Percentiles rank a stretch among this genome's conserved stretches.
These are phyloP conservation scores for Lophura nycthemera DNA, from an alignment of 2,113 vertebrate species.

Conservation along the genomic window DNA sequence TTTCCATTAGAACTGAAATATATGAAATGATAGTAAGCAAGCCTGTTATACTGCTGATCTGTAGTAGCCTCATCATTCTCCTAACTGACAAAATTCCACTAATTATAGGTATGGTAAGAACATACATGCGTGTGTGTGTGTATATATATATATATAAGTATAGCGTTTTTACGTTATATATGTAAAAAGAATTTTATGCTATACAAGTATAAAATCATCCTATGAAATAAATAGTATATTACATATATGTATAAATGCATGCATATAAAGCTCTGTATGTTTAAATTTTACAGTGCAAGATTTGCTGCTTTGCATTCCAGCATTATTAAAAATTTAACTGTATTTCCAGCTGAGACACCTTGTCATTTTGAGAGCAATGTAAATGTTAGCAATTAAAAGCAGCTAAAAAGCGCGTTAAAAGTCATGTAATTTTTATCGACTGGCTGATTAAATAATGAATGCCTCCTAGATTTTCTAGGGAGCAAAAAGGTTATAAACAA, in stretches of 20 bases:
- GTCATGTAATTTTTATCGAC: slow-evolving; percentile 82
- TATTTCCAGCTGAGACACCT: slow-evolving; percentile 59
- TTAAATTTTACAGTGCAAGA: not conserved
- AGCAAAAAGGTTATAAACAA: not conserved
- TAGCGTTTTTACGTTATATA: too few species aligned
- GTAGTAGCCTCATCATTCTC: not conserved
- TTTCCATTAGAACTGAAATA: not conserved
- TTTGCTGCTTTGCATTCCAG: slow-evolving; percentile 28
- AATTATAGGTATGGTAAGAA: not conserved
- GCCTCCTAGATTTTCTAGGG: not conserved
- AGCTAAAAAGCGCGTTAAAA: slow-evolving; percentile 84
- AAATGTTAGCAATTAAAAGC: slow-evolving; percentile 83
- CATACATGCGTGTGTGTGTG: too few species aligned
- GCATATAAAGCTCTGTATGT: rapidly evolving
- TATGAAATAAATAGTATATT: too few species aligned
- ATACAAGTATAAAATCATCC: too few species aligned
- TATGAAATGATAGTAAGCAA: not conserved
- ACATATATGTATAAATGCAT: not conserved
- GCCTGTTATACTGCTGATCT: not conserved
- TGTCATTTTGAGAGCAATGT: slow-evolving; percentile 66
- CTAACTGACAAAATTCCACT: not conserved
- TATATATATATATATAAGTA: too few species aligned
- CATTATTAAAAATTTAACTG: slow-evolving; percentile 79
- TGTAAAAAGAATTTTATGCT: too few species aligned
- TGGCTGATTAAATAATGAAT: slow-evolving; percentile 73